Evolutionary conservation across 2,113 vertebrate species (phyloP), one percentile per base, ranked within the genome.

Genomic region (Tursiops truncatus): DNA sequence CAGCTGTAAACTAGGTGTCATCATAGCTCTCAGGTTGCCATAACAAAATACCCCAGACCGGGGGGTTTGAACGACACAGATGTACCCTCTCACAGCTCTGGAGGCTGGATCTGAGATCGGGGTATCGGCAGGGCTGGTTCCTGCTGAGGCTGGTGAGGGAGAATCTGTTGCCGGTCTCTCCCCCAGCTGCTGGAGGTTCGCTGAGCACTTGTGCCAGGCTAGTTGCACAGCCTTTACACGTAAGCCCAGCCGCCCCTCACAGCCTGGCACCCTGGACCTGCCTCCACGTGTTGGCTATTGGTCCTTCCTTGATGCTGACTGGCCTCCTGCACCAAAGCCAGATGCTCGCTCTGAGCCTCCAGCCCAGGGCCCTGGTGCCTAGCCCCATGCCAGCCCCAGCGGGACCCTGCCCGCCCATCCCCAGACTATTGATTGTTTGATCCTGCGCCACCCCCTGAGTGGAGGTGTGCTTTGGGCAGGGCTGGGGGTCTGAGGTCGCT

Each of bases 111-210:
- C n/a, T 1, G 3, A 9, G 13, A 2, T 73, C 44, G 21, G 10
- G 58, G 62, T 17, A 23, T 8, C 0, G 0, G 53, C 41, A 28
- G 26, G 44, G 28, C 13, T 1, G 0, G 15, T 14, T 38, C 17
- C 28, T 10, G 4, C 33, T 0, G 58, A 12, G 47, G 79, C 8
- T 20, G 0, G 8, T 6, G 31, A 28, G 3, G 33, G 44, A 41
- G 44, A 14, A 0, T 0, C 11, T 11, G 14, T 15, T 11, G 33
- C 15, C 0, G 77, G 38, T 15, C 31, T 17, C 18, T 33, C 14
- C 6, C 36, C 5, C 23, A 0, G 17, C 31, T 38, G 2, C 33
- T 21, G 68, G 36, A 12, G 38, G 47, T 47, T 23, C 31, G 17
- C 47, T 15, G 77, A 90, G 68, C 21, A 3, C 21, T 26, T 6